Evolutionary conservation across 2,797 vertebrate genomes (phyloP).

Genomic region (Diplodus puntazzo): DNA sequence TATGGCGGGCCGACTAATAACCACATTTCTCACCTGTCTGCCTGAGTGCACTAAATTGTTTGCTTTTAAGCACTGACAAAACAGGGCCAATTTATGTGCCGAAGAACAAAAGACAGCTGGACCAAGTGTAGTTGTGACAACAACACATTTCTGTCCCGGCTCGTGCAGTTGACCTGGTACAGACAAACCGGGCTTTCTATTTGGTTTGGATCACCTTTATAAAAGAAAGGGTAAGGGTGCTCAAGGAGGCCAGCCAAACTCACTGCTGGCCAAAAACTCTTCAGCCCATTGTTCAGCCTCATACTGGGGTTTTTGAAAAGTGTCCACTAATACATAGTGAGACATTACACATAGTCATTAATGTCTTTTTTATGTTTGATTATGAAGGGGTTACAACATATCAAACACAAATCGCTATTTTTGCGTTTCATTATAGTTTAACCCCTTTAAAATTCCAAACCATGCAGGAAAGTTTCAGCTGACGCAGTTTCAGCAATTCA

Average conservation of each 20-base stretch:
- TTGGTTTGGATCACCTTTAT: slow-evolving; percentile 64
- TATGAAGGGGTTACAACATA: background rate
- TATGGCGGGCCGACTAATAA: background rate
- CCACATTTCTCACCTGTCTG: slow-evolving; percentile 14
- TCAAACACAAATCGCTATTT: background rate
- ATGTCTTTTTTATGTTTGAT: background rate
- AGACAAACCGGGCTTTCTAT: slow-evolving; percentile 61
- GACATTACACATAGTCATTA: background rate
- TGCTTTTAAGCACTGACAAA: slow-evolving; percentile 27
- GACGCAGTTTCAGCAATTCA: background rate
- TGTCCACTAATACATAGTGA: background rate
- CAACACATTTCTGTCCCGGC: slow-evolving; percentile 46
- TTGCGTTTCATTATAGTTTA: background rate
- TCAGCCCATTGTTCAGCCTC: background rate
- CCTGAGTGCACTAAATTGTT: slow-evolving; percentile 20
- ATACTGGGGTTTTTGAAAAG: background rate
- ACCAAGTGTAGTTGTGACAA: slow-evolving; percentile 40
- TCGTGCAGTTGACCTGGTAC: slow-evolving; percentile 37
- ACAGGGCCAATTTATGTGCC: slow-evolving; percentile 20
- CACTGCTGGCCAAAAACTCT: slow-evolving; percentile 3
- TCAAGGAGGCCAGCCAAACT: background rate
- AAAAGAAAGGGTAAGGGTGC: slow-evolving; percentile 15
- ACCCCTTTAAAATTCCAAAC: background rate
- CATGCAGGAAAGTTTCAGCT: background rate
- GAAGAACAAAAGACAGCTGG: slow-evolving; percentile 64